Conservation (phyloP, 2,888 invertebrate genomes). For the Carpatolechia fugitivella region DNA sequence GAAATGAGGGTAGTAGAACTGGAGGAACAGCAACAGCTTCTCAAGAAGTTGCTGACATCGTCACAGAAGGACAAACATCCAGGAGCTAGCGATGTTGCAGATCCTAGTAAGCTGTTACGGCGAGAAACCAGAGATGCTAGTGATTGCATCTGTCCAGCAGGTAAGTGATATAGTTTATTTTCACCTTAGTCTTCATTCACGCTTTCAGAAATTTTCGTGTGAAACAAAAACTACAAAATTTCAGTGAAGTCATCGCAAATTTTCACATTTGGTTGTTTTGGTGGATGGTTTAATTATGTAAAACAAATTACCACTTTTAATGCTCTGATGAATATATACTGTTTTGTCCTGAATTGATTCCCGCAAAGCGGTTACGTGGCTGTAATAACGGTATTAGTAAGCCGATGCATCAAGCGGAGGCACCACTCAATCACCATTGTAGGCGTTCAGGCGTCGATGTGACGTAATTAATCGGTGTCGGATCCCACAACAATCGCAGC, state of each 20-base stretch:
- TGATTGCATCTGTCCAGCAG: conserved; percentile 71
- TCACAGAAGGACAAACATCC: neutral
- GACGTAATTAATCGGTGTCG: conserved; percentile 15
- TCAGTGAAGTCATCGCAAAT: too few species aligned
- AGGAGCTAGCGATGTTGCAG: conserved; percentile 23
- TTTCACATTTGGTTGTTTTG: too few species aligned
- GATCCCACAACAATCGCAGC: conserved; percentile 14
- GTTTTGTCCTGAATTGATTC: neutral
- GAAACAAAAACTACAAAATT: too few species aligned
- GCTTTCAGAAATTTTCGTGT: neutral
- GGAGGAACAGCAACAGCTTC: conserved; percentile 44
- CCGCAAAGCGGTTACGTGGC: neutral
- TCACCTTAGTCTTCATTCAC: neutral
- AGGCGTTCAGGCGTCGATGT: conserved; percentile 6
- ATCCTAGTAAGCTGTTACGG: conserved; percentile 41
- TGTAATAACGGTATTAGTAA: neutral
- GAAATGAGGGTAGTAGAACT: conserved; percentile 59
- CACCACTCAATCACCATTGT: conserved; percentile 7
- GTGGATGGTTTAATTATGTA: too few species aligned
- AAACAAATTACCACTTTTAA: too few species aligned
- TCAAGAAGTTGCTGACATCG: conserved; percentile 33
- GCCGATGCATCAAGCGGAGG: conserved; percentile 7
- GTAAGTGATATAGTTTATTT: conserved; percentile 38
- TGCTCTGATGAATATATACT: too few species aligned
- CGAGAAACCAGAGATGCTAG: conserved; percentile 57